Evolutionary conservation across 35 echinoderm and acorn worm species (phyloP).

Genomic region (Stichopus chloronotus): DNA sequence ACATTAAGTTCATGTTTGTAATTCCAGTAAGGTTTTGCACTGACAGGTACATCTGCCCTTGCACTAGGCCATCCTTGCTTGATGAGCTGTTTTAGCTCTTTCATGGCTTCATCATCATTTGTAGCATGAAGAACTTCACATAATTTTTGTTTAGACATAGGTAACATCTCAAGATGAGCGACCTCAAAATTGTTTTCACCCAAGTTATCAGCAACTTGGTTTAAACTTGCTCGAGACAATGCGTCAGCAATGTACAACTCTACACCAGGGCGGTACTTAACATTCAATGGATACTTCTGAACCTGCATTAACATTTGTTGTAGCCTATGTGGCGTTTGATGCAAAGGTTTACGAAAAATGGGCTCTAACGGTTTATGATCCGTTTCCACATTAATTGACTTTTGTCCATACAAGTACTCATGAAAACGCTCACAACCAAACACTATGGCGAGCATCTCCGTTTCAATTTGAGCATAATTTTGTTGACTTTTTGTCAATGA

Average conservation of each 20-base stretch:
- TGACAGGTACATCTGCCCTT: neutral
- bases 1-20: slow-evolving; percentile 3
- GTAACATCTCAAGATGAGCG: slow-evolving; percentile 13
- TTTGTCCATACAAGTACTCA: slow-evolving; percentile 36
- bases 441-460: slow-evolving; percentile 48
- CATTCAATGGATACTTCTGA: slow-evolving; percentile 18
- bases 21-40: slow-evolving; percentile 41
- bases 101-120: slow-evolving; percentile 3
- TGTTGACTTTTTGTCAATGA: slow-evolving; percentile 6
- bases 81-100: neutral
- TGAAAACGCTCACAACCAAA: slow-evolving; percentile 51
- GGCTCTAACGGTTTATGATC: slow-evolving; percentile 23
- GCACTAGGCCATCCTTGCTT: neutral
- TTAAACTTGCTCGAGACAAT: neutral
- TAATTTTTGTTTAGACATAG: neutral
- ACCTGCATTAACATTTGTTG: slow-evolving; percentile 19
- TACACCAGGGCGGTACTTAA: neutral
- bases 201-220: slow-evolving; percentile 29
- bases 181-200: slow-evolving; percentile 10
- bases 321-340: slow-evolving; percentile 14
- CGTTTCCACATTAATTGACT: neutral
- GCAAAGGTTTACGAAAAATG: neutral
- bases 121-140: slow-evolving; percentile 21
- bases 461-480: slow-evolving; percentile 58
- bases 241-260: neutral